Evolutionary conservation across 2,113 vertebrate genomes (phyloP).

Genomic region (Engystomops pustulosus): DNA sequence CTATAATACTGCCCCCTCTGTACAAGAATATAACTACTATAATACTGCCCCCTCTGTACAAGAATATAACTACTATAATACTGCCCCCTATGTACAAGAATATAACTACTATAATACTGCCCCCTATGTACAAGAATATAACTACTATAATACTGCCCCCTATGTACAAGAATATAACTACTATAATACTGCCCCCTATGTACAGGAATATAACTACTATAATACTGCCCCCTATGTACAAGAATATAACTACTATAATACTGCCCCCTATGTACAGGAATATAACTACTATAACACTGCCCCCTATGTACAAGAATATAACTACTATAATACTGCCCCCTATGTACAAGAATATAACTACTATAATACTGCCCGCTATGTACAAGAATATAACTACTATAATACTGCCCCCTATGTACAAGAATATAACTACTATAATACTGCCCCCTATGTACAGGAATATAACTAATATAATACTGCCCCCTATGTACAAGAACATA

Average conservation of each 20-base stretch:
- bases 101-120: background rate
- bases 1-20: too few relatives aligned
- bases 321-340: background rate
- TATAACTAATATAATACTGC: background rate
- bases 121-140: background rate
- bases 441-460: background rate
- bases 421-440: too few relatives aligned
- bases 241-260: constrained; percentile 20
- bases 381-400: background rate
- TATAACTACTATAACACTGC: background rate
- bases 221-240: background rate
- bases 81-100: background rate
- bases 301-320: background rate
- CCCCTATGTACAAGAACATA: background rate
- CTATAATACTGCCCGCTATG: background rate
- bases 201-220: background rate
- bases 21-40: background rate
- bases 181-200: background rate
- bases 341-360: background rate
- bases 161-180: constrained; percentile 7
- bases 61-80: constrained; percentile 9
- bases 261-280: background rate
- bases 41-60: background rate
- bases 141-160: constrained; percentile 1
- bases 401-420: too few relatives aligned